Evolutionary conservation across 2,888 invertebrate genomes (phyloP).

Genomic region (Synergus japonicus): DNA sequence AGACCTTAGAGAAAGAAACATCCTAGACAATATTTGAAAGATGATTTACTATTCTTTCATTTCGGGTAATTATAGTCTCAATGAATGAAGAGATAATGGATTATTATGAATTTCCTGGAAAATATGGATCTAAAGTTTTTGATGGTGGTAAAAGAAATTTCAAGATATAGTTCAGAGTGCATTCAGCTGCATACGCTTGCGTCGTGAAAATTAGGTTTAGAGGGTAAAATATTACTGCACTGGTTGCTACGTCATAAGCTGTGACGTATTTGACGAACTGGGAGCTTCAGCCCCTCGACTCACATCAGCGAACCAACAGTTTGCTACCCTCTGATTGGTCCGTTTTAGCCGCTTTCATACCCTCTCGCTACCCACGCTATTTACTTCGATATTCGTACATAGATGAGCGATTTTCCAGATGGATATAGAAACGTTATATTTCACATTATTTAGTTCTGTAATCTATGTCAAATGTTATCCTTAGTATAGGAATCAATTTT

Average conservation of each 20-base stretch:
- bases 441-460: not conserved
- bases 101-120: too few species aligned
- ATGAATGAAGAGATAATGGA: too few species aligned
- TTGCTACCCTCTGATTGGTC: conserved; percentile 31
- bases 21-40: too few species aligned
- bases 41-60: too few species aligned
- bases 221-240: conserved; percentile 39
- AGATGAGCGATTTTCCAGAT: not conserved
- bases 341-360: conserved; percentile 12
- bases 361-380: conserved; percentile 30
- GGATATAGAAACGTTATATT: not conserved
- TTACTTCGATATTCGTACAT: conserved; percentile 2
- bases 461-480: not conserved
- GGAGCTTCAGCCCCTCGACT: conserved; percentile 29
- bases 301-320: conserved; percentile 29
- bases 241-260: conserved; percentile 35
- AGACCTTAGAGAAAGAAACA: not conserved
- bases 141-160: not conserved
- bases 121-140: too few species aligned
- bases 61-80: too few species aligned
- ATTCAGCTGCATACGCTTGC: conserved; percentile 19
- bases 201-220: conserved; percentile 39
- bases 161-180: conserved; percentile 3
- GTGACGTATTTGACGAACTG: conserved; percentile 31
- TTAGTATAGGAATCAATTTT: not conserved